Evolutionary conservation across 2,888 invertebrate genomes (phyloP).

Genomic region (Cantharis lateralis): DNA sequence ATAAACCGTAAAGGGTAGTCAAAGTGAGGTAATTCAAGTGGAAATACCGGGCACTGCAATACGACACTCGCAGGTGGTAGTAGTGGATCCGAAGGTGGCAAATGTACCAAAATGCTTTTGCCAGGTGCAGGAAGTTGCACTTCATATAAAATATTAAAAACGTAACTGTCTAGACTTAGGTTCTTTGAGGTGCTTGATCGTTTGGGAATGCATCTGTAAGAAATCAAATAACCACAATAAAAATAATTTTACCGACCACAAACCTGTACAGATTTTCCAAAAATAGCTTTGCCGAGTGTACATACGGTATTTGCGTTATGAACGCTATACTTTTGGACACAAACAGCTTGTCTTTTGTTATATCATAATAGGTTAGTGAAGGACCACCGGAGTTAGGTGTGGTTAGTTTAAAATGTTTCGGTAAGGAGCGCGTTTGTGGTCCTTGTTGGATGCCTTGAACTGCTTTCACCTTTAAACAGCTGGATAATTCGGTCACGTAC

Average conservation of each 20-base stretch:
- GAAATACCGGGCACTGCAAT: slow-evolving; percentile 76
- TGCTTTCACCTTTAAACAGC: slow-evolving; percentile 72
- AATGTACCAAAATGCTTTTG: slow-evolving; percentile 79
- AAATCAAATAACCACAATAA: slow-evolving; percentile 9
- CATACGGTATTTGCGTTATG: slow-evolving; percentile 89
- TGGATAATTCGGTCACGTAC: slow-evolving; percentile 88
- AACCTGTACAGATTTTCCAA: slow-evolving; percentile 85
- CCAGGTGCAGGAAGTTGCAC: slow-evolving; percentile 86
- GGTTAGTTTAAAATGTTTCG: slow-evolving; percentile 86
- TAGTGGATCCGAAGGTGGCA: slow-evolving; percentile 73
- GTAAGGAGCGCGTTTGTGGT: slow-evolving; percentile 81
- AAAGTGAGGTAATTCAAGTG: slow-evolving; percentile 88
- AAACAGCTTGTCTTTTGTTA: slow-evolving; percentile 90
- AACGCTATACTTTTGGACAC: slow-evolving; percentile 95
- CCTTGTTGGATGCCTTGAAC: slow-evolving; percentile 65
- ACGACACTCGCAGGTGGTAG: slow-evolving; percentile 69
- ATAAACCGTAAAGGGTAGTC: slow-evolving; percentile 90
- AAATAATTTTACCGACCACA: not conserved
- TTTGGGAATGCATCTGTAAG: slow-evolving; percentile 74
- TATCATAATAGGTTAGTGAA: slow-evolving; percentile 87
- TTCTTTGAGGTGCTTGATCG: slow-evolving; percentile 69
- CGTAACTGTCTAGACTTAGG: slow-evolving; percentile 88
- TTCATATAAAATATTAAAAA: slow-evolving; percentile 94
- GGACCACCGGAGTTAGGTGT: slow-evolving; percentile 33
- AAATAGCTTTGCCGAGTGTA: slow-evolving; percentile 84